A percentile compares a stretch with the other conserved stretches of the same genome.
Evolutionary conservation across 2,797 vertebrate species (phyloP).

Genomic region (Pseudochromis fuscus): DNA sequence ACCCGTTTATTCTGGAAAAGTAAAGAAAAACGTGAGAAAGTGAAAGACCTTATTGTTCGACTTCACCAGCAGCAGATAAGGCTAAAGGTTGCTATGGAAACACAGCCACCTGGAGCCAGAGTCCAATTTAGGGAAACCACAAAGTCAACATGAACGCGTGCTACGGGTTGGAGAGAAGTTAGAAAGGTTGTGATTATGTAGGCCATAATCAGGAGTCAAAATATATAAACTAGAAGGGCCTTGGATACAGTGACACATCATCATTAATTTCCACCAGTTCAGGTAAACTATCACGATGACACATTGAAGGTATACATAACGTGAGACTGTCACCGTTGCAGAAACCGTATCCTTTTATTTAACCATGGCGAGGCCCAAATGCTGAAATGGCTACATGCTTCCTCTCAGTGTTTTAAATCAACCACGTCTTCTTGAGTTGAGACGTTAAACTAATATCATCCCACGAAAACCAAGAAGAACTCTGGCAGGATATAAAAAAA

Average conservation of each 20-base stretch:
- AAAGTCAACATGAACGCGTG: conserved; percentile 95
- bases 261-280: conserved; percentile 81
- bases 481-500: conserved; percentile 52
- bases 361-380: conserved; percentile 70
- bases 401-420: conserved; percentile 77
- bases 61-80: conserved; percentile 93
- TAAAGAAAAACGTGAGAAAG: conserved; percentile 80
- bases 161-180: conserved; percentile 80
- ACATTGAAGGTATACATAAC: conserved; percentile 78
- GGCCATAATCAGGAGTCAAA: conserved; percentile 90
- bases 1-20: conserved; percentile 51
- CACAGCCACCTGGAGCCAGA: conserved; percentile 92
- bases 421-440: conserved; percentile 66
- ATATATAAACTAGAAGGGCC: conserved; percentile 90
- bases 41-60: conserved; percentile 92
- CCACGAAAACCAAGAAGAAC: conserved; percentile 52
- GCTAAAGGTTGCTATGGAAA: conserved; percentile 91
- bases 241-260: conserved; percentile 78
- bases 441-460: conserved; percentile 78
- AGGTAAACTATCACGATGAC: conserved; percentile 80
- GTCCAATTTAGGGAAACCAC: conserved; percentile 96
- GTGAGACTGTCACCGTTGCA: conserved; percentile 77
- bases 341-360: conserved; percentile 83
- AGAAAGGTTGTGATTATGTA: conserved; percentile 90
- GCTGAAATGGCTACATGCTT: conserved; percentile 67